A percentile compares a stretch with the other conserved stretches of the same genome.
Conservation (phyloP, 1,140 invertebrate species). For the Drosophila saltans region DNA sequence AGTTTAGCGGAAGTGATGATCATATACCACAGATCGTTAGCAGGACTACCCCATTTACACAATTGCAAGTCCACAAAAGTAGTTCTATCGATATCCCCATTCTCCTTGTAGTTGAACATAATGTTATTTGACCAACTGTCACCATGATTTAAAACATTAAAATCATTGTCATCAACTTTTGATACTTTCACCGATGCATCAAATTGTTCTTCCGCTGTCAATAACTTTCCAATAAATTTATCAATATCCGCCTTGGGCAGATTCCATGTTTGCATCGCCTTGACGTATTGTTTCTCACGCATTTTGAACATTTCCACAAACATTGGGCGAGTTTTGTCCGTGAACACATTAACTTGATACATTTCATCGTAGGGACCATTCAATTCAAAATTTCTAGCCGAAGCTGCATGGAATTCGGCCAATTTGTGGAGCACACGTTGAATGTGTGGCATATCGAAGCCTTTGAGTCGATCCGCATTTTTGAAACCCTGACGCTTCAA, state of each 20-base stretch:
- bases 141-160: slow-evolving; percentile 86
- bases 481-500: slow-evolving; percentile 84
- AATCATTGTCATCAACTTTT: slow-evolving; percentile 80
- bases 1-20: slow-evolving; percentile 49
- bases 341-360: slow-evolving; percentile 22
- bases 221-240: slow-evolving; percentile 31
- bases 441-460: slow-evolving; percentile 84
- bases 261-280: slow-evolving; percentile 34
- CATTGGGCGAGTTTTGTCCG: slow-evolving; percentile 15
- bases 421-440: slow-evolving; percentile 84
- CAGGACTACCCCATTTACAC: slow-evolving; percentile 57
- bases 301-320: slow-evolving; percentile 13
- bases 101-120: slow-evolving; percentile 69
- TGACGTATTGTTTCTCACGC: not conserved
- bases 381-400: slow-evolving; percentile 55
- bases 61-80: slow-evolving; percentile 63
- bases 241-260: slow-evolving; percentile 43
- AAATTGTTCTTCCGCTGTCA: slow-evolving; percentile 5
- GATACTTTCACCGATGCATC: slow-evolving; percentile 16
- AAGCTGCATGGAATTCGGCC: slow-evolving; percentile 85
- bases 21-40: slow-evolving; percentile 61
- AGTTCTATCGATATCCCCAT: slow-evolving; percentile 65
- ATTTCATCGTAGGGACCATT: slow-evolving; percentile 48
- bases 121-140: slow-evolving; percentile 83
- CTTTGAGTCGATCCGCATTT: slow-evolving; percentile 84